Percentiles rank a stretch among this genome's conserved stretches.
Conservation (phyloP, 1,140 invertebrate species). For the Drosophila pseudoananassae region DNA sequence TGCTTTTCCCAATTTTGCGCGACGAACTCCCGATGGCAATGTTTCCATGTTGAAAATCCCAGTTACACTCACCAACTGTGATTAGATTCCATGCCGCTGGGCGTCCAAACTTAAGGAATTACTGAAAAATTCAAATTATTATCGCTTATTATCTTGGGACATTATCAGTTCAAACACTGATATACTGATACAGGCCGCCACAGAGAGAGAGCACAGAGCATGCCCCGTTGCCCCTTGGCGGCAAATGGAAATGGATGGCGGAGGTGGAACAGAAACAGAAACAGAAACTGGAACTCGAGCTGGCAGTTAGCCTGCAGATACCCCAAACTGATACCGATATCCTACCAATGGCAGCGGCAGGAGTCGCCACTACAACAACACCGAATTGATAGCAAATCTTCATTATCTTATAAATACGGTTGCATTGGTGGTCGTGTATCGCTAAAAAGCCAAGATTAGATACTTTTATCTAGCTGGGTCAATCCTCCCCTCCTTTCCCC, state of each 20-base stretch:
- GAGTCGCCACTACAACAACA: constrained; percentile 19
- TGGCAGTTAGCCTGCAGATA: constrained; percentile 58
- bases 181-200: constrained; percentile 75
- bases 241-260: constrained; percentile 10
- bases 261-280: constrained; percentile 15
- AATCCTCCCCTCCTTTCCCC: constrained; percentile 23
- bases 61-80: constrained; percentile 84
- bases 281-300: constrained; percentile 7
- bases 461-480: constrained; percentile 84
- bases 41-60: constrained; percentile 83
- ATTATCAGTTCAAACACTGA: constrained; percentile 84
- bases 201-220: constrained; percentile 21
- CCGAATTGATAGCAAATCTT: constrained; percentile 84
- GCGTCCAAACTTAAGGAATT: constrained; percentile 81
- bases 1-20: neutral
- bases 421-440: constrained; percentile 63
- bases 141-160: constrained; percentile 84
- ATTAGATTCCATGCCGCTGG: constrained; percentile 77
- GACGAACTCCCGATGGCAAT: constrained; percentile 46
- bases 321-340: constrained; percentile 72
- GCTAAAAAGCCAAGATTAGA: constrained; percentile 83
- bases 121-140: constrained; percentile 84
- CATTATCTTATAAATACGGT: constrained; percentile 83
- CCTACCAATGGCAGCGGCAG: constrained; percentile 44
- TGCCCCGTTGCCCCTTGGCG: neutral